Evolutionary conservation across 2,888 invertebrate genomes (phyloP), one percentile per base, ranked within the genome.

Genomic region (Lithosia quadra): DNA sequence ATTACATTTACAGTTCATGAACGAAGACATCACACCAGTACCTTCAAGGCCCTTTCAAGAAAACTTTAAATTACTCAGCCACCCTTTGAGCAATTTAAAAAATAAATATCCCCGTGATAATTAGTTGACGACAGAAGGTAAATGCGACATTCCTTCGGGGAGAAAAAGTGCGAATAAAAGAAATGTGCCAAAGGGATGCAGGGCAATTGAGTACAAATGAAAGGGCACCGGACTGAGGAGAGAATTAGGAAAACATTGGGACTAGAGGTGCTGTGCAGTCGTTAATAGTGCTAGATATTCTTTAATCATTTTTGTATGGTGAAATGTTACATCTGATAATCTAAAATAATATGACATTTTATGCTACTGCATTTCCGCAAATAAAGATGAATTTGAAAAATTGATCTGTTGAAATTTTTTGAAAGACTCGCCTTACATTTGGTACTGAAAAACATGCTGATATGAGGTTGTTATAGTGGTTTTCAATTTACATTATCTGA

Each of bases 151-250:
- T 91, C 90, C 84, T 89, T 84, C 78, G 87, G 88, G 88, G 86
- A 82, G 80, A 86, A 90, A 90, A 90, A 88, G 86, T 86, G 85
- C 78, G 85, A 89, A 91, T 91, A 91, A 93, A 93, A 93, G 92
- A 92, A 94, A 92, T 89, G 90, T 88, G 89, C 89, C 81, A 90
- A 91, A 92, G 92, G 92, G 92, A 90, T 90, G 90, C 89, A 88
- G 86, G 86, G 90, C 92, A 90, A 94, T 93, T 91, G 92, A 86
- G 89, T 87, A 86, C 90, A 89, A 91, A 92, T 92, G 90, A 91
- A 92, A 91, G 93, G 93, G 92, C 90, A 87, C 87, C 85, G 89
- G 90, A 88, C 90, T 83, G 80, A 81, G 86, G 80, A 86, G 85
- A 80, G 86, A 90, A 91, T 92, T 92, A 92, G 89, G 88, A 87